Evolutionary conservation across 2,888 invertebrate species (phyloP).

Genomic region (Aphelenchoides bicaudatus): DNA sequence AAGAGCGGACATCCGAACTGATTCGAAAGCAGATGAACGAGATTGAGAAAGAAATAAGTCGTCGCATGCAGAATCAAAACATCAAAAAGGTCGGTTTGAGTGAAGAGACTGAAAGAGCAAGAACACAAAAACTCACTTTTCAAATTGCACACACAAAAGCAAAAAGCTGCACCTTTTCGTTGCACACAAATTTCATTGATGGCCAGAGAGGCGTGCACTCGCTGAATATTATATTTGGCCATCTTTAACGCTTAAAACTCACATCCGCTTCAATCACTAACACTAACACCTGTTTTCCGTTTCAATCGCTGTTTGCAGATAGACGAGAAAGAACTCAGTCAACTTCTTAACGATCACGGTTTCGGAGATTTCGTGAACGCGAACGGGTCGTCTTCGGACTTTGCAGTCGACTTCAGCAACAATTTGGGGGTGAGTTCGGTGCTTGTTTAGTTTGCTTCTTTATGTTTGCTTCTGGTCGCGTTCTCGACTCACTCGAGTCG

Average conservation of each 20-base stretch:
- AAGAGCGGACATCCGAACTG: constrained; percentile 53
- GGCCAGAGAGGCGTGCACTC: no score
- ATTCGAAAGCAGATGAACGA: constrained; percentile 72
- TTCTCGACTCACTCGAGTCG: no score
- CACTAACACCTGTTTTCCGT: not conserved
- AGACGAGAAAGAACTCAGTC: constrained; percentile 55
- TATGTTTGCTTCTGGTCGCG: not conserved
- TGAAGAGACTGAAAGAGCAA: constrained; percentile 30
- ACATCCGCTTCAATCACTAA: not conserved
- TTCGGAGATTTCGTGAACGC: constrained; percentile 34
- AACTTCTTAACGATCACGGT: constrained; percentile 43
- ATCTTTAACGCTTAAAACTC: constrained; percentile 2
- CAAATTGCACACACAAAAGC: not conserved
- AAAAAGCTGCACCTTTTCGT: no score
- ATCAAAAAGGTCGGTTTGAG: constrained; percentile 49
- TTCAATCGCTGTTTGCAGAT: constrained; percentile 39
- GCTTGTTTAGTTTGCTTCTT: constrained; percentile 8
- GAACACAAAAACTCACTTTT: not conserved
- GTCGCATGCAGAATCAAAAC: constrained; percentile 60
- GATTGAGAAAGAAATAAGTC: constrained; percentile 71
- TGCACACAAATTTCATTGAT: no score
- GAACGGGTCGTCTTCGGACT: not conserved
- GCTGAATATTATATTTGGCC: no score
- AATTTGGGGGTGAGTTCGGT: not conserved
- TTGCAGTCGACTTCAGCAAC: not conserved